A percentile compares a stretch with the other conserved stretches of the same genome.
Evolutionary conservation across 1,140 invertebrate genomes (phyloP).

Genomic region (Cyphomyrmex costatus): DNA sequence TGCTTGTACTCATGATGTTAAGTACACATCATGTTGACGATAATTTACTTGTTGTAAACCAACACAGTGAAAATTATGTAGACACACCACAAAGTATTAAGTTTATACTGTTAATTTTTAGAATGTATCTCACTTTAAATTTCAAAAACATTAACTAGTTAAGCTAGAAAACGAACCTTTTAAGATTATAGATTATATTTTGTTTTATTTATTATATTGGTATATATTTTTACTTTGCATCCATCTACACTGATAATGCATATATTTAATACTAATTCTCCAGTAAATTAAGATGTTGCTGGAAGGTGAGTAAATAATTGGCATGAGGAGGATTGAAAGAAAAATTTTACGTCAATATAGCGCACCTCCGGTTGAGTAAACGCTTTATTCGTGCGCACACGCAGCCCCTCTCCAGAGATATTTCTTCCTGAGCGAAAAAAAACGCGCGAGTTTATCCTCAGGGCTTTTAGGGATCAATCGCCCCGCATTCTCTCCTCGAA

Average conservation of each 20-base stretch:
- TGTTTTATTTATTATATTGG: background rate
- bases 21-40: too few species aligned
- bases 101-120: too few species aligned
- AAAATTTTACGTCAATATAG: slow-evolving; percentile 52
- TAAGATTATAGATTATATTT: background rate
- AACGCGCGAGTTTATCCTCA: slow-evolving; percentile 55
- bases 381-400: slow-evolving; percentile 34
- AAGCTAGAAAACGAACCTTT: too few species aligned
- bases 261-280: background rate
- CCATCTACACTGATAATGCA: background rate
- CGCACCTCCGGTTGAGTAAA: slow-evolving; percentile 53
- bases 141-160: too few species aligned
- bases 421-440: slow-evolving; percentile 45
- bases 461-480: slow-evolving; percentile 65
- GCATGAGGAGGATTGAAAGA: slow-evolving; percentile 2
- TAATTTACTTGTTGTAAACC: too few species aligned
- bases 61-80: too few species aligned
- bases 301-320: slow-evolving; percentile 44
- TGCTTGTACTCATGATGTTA: too few species aligned
- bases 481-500: slow-evolving; percentile 54
- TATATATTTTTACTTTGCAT: slow-evolving; percentile 4
- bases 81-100: too few species aligned
- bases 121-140: too few species aligned
- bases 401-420: slow-evolving; percentile 2
- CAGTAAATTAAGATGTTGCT: slow-evolving; percentile 33